Percentiles rank a stretch among this genome's conserved stretches.
phyloP scores from a whole-genome alignment of 2,113 vertebrate species.

The Meleagris gallopavo region DNA sequence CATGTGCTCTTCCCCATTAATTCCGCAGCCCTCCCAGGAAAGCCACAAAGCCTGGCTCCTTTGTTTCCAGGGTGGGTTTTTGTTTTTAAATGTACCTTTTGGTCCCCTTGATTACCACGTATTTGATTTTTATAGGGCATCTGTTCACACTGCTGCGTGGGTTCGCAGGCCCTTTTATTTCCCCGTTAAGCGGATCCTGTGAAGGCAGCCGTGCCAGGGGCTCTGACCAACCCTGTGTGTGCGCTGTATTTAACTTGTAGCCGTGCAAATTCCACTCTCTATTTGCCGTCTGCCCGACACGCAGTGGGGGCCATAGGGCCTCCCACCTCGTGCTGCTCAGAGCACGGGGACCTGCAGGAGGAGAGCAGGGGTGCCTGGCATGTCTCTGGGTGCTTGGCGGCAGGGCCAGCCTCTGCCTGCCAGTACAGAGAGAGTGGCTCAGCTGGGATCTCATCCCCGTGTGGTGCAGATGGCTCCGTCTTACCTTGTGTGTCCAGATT shows the following conservation, averaged over 20 bases:
- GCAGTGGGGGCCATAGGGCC: background rate
- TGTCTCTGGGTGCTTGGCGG: background rate
- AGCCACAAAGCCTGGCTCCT: constrained; percentile 58
- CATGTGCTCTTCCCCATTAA: constrained; percentile 72
- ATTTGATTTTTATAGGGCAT: constrained; percentile 65
- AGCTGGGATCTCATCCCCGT: rapidly evolving
- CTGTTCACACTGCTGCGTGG: constrained; percentile 42
- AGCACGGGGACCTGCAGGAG: background rate
- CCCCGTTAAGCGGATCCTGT: constrained; percentile 35
- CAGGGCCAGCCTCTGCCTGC: background rate
- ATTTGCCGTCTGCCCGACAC: constrained; percentile 47
- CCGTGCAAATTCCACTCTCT: constrained; percentile 68
- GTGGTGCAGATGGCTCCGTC: rapidly evolving
- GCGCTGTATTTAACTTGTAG: constrained; percentile 64
- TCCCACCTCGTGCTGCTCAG: background rate
- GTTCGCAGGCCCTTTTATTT: constrained; percentile 61
- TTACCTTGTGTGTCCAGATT: rapidly evolving
- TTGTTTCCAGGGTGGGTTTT: constrained; percentile 73
- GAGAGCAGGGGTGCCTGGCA: background rate
- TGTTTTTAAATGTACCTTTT: constrained; percentile 62
- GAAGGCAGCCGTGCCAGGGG: constrained; percentile 43
- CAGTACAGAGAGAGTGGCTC: too few species aligned
- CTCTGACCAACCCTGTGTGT: constrained; percentile 52
- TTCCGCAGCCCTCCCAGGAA: constrained; percentile 62
- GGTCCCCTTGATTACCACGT: constrained; percentile 50